phyloP scores from a whole-genome alignment of 2,797 vertebrate genomes.

The Sylvia borin region DNA sequence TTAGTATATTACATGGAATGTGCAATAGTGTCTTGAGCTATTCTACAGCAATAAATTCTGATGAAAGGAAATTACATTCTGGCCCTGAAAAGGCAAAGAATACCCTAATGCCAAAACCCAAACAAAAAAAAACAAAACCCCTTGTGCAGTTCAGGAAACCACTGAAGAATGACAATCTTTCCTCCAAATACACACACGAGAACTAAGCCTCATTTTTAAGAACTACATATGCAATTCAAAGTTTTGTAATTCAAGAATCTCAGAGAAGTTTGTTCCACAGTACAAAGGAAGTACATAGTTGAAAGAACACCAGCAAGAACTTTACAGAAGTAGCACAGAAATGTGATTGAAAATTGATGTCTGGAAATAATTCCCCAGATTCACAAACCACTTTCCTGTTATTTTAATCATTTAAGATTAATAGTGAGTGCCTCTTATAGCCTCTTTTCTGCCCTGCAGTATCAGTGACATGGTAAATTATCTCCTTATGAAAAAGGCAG shows the following conservation, averaged over 20 bases:
- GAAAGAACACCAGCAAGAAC: background rate
- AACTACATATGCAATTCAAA: background rate
- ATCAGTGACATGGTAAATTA: background rate
- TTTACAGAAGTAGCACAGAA: background rate
- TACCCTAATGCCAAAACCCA: background rate
- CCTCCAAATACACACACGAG: background rate
- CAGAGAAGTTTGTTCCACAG: background rate
- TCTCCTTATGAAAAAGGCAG: background rate
- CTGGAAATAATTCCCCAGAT: background rate
- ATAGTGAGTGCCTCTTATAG: background rate
- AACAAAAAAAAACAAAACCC: background rate
- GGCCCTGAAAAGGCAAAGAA: background rate
- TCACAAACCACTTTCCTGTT: background rate
- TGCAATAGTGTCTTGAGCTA: background rate
- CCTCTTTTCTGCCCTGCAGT: background rate
- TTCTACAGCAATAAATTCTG: constrained; percentile 13
- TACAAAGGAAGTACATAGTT: background rate
- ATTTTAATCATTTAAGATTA: background rate
- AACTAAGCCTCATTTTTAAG: background rate
- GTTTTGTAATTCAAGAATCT: background rate
- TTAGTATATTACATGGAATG: background rate
- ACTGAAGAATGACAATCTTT: background rate
- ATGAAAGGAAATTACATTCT: constrained; percentile 45
- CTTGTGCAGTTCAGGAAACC: background rate
- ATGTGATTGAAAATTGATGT: background rate